Conservation (phyloP, 2,797 vertebrate genomes). For the Pseudochirops corinnae region DNA sequence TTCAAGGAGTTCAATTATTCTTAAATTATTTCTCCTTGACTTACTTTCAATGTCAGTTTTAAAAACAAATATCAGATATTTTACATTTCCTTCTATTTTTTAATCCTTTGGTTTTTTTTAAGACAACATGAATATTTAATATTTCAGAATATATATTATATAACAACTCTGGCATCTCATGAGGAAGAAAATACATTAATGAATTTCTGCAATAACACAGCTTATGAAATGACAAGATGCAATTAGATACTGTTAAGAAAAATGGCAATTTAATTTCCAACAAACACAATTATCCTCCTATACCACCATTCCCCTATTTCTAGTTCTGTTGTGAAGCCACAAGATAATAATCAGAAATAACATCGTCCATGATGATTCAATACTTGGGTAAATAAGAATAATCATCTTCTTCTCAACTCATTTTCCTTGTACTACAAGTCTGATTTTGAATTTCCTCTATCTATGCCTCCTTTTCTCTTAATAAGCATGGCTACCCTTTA, state of each 20-base stretch:
- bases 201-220: constrained; percentile 57
- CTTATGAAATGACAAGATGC: constrained; percentile 65
- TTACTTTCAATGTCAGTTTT: not conserved
- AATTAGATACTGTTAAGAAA: constrained; percentile 71
- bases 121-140: not conserved
- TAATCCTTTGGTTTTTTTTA: not conserved
- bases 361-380: constrained; percentile 2
- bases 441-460: constrained; percentile 38
- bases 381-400: constrained; percentile 27
- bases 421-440: not conserved
- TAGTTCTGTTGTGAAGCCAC: constrained; percentile 14
- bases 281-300: constrained; percentile 56
- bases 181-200: constrained; percentile 56
- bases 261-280: constrained; percentile 73
- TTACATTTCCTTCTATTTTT: not conserved
- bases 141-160: not conserved
- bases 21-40: not conserved
- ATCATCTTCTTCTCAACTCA: not conserved
- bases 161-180: constrained; percentile 27
- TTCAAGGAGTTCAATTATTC: not conserved
- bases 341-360: constrained; percentile 38
- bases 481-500: constrained; percentile 55
- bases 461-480: constrained; percentile 23
- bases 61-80: not conserved
- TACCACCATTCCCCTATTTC: not conserved